Evolutionary conservation across 2,797 vertebrate genomes (phyloP).

Genomic region (Yasuhikotakia modesta): DNA sequence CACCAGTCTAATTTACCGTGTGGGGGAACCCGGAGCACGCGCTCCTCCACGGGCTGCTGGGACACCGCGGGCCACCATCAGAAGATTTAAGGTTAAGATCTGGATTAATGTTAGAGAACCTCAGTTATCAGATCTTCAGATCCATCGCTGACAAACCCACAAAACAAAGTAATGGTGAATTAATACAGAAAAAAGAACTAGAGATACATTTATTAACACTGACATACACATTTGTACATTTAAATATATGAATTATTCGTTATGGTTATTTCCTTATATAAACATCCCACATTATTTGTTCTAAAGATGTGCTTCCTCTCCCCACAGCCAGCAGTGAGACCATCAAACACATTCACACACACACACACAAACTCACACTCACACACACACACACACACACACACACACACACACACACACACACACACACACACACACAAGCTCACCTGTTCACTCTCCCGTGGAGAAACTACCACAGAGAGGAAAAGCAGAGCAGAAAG

Average conservation of each 20-base stretch:
- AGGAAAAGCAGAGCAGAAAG: conserved; percentile 16
- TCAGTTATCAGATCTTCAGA: neutral
- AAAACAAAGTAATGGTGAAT: neutral
- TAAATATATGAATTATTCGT: too few relatives aligned
- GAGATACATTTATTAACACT: neutral
- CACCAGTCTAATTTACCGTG: conserved; percentile 67
- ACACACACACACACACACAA: conserved; percentile 3
- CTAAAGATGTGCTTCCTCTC: neutral
- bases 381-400: neutral
- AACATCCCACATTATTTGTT: too few relatives aligned
- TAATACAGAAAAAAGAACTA: neutral
- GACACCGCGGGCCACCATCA: neutral
- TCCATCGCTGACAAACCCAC: neutral
- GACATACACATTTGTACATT: neutral
- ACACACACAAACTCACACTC: too few relatives aligned
- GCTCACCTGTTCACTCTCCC: conserved; percentile 44
- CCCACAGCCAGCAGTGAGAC: conserved; percentile 7
- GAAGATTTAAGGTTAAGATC: conserved; percentile 7
- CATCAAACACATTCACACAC: too few relatives aligned
- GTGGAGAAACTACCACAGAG: conserved; percentile 39
- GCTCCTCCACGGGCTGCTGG: neutral
- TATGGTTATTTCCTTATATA: too few relatives aligned
- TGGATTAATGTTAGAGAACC: neutral
- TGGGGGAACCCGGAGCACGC: conserved; percentile 1
- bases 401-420: conserved; percentile 26